Percentiles rank a stretch among this genome's conserved stretches.
These are phyloP conservation scores for Chrosomus eos DNA, from an alignment of 2,797 vertebrate species.

Conservation along the genomic window DNA sequence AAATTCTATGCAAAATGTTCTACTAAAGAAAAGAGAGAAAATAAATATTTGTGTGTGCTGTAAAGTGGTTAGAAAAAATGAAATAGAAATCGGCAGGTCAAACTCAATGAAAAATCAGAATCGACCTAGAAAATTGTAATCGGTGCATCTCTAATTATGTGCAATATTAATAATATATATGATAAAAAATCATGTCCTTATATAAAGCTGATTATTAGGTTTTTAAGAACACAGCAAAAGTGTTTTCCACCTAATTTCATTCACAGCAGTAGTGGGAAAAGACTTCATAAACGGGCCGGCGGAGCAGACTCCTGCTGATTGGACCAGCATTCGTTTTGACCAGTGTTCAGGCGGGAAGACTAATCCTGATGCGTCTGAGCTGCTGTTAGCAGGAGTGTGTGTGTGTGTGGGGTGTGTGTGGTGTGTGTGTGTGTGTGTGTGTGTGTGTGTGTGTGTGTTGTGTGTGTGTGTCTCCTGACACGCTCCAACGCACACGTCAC, in stretches of 20 bases:
- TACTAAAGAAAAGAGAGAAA: no score
- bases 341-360: constrained; percentile 27
- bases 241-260: constrained; percentile 2
- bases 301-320: background rate
- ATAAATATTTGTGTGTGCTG: no score
- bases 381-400: constrained; percentile 13
- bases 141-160: no score
- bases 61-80: no score
- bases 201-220: background rate
- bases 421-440: background rate
- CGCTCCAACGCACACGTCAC: constrained; percentile 9
- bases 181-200: no score
- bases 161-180: no score
- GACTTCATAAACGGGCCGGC: background rate
- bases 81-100: no score
- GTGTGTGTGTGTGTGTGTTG: background rate
- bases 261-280: constrained; percentile 16
- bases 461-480: constrained; percentile 12
- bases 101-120: no score
- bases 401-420: background rate
- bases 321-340: background rate
- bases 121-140: no score
- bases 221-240: background rate
- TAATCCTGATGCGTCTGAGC: constrained; percentile 52
- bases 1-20: no score